Percentiles rank a stretch among this genome's conserved stretches.
Evolutionary conservation across 30 jellyfish, hydroid and myxozoan genomes (phyloP).

Genomic region (Rhopilema esculentum): DNA sequence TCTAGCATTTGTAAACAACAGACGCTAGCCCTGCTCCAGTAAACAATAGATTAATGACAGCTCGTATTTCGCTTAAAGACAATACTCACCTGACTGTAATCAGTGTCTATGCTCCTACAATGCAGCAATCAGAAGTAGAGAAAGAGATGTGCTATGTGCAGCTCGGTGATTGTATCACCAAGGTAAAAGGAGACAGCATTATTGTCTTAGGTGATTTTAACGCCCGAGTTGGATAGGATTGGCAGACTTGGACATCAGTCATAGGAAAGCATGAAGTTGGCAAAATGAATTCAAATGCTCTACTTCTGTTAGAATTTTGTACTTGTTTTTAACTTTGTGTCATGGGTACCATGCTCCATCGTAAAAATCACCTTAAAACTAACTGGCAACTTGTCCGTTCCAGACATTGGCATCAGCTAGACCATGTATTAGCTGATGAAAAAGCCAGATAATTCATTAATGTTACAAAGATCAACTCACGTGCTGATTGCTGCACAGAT

Average conservation of each 20-base stretch:
- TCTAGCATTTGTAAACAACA: neutral
- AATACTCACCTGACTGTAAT: slow-evolving; percentile 7
- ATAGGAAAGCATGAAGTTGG: neutral
- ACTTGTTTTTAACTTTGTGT: neutral
- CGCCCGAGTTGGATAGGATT: too few species aligned
- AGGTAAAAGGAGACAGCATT: slow-evolving; percentile 5
- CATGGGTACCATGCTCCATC: slow-evolving; percentile 12
- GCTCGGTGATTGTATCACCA: slow-evolving; percentile 15
- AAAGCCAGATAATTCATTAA: slow-evolving; percentile 9
- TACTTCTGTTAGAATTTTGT: too few species aligned
- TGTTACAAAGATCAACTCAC: slow-evolving; percentile 12
- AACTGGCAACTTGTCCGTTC: slow-evolving; percentile 10
- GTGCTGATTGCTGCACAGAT: slow-evolving; percentile 14
- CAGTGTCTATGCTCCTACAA: slow-evolving; percentile 20
- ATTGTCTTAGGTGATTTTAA: neutral
- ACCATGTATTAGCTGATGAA: slow-evolving; percentile 11
- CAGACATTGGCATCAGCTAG: slow-evolving; percentile 2
- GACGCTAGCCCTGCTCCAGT: too few species aligned
- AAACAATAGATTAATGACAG: neutral
- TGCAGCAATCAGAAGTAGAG: slow-evolving; percentile 18
- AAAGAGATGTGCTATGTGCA: slow-evolving; percentile 15
- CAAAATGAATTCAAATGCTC: too few species aligned
- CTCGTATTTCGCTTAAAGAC: slow-evolving; percentile 9
- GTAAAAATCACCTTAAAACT: too few species aligned
- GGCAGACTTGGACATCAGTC: too few species aligned